These are phyloP conservation scores for Falcunculus frontatus DNA, from an alignment of 2,113 vertebrate genomes.

Conservation along the genomic window DNA sequence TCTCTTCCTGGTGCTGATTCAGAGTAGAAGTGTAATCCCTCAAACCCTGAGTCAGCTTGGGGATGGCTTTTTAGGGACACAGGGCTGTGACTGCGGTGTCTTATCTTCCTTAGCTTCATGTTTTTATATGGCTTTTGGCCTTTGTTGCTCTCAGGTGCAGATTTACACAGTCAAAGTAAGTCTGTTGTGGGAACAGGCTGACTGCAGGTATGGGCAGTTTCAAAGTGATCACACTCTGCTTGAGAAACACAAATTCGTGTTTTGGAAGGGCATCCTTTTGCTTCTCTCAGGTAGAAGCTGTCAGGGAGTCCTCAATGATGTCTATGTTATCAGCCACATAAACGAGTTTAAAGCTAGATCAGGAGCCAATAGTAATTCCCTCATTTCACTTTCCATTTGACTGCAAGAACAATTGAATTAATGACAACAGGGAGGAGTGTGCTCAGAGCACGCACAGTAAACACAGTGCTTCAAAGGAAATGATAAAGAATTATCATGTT, in stretches of 20 bases:
- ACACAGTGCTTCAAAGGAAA: neutral
- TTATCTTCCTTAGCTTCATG: neutral
- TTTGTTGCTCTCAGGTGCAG: neutral
- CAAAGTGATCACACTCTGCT: neutral
- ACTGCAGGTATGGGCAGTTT: neutral
- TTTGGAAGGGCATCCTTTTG: neutral
- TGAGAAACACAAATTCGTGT: neutral
- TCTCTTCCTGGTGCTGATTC: neutral
- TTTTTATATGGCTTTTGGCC: neutral
- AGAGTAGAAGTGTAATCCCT: neutral
- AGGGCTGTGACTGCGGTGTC: neutral
- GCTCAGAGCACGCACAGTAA: neutral
- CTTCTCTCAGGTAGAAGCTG: neutral
- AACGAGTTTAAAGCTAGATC: neutral
- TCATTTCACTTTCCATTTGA: neutral
- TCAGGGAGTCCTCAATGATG: neutral
- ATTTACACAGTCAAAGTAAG: neutral
- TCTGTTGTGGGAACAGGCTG: neutral
- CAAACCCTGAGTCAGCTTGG: neutral
- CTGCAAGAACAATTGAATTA: conserved; percentile 18
- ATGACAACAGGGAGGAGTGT: neutral
- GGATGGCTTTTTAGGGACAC: neutral
- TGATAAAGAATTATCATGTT: conserved; percentile 25
- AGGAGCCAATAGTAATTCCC: neutral
- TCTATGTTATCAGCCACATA: neutral